Evolutionary conservation across 2,888 invertebrate species (phyloP).

Genomic region (Papilio protenor): DNA sequence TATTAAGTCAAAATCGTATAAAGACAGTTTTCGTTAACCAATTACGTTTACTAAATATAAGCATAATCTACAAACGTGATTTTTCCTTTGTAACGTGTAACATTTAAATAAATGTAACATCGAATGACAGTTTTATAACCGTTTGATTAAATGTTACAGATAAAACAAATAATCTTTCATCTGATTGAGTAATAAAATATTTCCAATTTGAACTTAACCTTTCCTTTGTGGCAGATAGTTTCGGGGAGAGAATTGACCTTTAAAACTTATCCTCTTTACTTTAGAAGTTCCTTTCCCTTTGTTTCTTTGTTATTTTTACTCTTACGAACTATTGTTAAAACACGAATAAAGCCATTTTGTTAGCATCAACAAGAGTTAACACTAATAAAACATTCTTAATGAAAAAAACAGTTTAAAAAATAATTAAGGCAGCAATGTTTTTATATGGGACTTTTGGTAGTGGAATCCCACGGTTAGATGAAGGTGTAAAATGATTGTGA

Average conservation of each 20-base stretch:
- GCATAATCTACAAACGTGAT: neutral
- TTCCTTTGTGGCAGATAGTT: neutral
- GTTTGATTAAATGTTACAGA: neutral
- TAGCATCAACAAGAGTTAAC: no score
- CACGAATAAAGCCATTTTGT: neutral
- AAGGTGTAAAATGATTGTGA: neutral
- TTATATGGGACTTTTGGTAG: no score
- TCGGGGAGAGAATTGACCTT: neutral
- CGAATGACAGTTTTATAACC: neutral
- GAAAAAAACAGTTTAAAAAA: no score
- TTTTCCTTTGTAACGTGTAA: neutral
- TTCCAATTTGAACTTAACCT: conserved; percentile 9
- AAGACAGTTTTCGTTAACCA: no score
- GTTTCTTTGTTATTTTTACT: neutral
- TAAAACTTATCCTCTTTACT: neutral
- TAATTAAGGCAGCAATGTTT: no score
- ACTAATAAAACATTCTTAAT: no score
- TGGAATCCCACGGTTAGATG: no score
- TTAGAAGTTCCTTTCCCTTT: neutral
- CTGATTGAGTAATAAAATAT: conserved; percentile 6
- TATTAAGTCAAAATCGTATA: neutral
- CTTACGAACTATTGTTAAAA: neutral
- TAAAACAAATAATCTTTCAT: neutral
- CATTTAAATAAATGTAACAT: neutral
- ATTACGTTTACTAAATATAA: no score